phyloP scores from a whole-genome alignment of 2,797 vertebrate genomes.

The Caiman crocodilus region DNA sequence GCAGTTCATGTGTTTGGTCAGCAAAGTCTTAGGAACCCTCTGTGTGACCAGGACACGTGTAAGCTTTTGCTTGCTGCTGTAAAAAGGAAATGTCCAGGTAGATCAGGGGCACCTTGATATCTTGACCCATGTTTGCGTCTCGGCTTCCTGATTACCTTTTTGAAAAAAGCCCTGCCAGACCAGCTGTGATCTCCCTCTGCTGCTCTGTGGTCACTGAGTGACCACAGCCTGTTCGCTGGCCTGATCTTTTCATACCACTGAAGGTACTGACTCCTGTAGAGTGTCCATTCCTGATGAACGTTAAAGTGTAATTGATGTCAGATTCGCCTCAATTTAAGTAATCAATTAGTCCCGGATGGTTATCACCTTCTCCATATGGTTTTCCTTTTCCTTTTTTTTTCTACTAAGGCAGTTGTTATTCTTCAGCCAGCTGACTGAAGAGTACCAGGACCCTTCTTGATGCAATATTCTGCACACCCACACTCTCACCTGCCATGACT shows the following conservation, averaged over 20 bases:
- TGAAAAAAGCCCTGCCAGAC: not conserved
- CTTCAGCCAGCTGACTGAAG: too few species aligned
- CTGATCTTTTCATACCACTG: not conserved
- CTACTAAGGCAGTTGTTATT: too few species aligned
- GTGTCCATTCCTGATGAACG: too few species aligned
- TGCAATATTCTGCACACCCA: too few species aligned
- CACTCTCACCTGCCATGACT: too few species aligned
- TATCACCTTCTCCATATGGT: too few species aligned
- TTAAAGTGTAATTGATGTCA: too few species aligned
- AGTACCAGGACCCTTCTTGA: too few species aligned
- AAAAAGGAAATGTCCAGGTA: not conserved
- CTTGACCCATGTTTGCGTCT: not conserved
- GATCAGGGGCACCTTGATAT: not conserved
- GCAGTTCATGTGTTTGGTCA: not conserved
- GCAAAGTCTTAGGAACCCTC: not conserved
- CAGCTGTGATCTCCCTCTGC: not conserved
- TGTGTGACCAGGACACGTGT: not conserved
- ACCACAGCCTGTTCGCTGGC: not conserved
- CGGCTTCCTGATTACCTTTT: not conserved
- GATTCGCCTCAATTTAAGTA: too few species aligned
- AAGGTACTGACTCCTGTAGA: not conserved
- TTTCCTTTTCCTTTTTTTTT: too few species aligned
- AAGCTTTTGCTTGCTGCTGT: not conserved
- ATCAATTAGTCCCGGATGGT: too few species aligned
- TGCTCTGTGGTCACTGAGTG: not conserved